Evolutionary conservation across 1,140 invertebrate species (phyloP), one percentile per base, ranked within the genome.

Genomic region (Drosophila guanche): DNA sequence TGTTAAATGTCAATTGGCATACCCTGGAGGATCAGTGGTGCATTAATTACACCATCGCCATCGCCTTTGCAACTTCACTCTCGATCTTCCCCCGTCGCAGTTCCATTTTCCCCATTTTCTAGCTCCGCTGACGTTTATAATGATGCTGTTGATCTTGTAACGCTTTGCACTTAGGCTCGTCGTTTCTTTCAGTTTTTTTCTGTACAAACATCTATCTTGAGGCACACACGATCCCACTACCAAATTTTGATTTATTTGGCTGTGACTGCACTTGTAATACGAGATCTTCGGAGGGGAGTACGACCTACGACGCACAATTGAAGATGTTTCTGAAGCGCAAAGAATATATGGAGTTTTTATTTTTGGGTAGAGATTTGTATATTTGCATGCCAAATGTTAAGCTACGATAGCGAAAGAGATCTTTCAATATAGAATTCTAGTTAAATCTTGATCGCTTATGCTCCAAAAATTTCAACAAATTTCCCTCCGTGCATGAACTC

Each of bases 1-100:
- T 88, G 83, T 88, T 88, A 88, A 88, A 88, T 88, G 83, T 88
- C 83, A 88, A 88, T 88, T 83, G 83, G 79, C 62, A 83, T 88
- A 79, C 83, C 79, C 83, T 53, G 61, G 83, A 83, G 83, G 70
- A 88, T 86, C 78, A 72, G 74, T 65, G 66, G 52, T 42, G 83
- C 81, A 86, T 86, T 86, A 75, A 88, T 86, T 81, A 86, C 77
- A 59, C 56, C 48, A 77, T 68, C 46, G 27, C 20, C 4, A 37
- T 37, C 8, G 33, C 33, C 29, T 3, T 33, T 7, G 2, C 29
- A 33, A 16, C 58, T 48, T 12, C 54, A 60, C 51, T 51, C 53
- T 33, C 37, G 8, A 48, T 27, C 29, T 42, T 23, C 25, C 51
- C 43, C 46, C 29, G 20, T 10, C 40, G 23, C 53, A 37, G 33